A percentile compares a stretch with the other conserved stretches of the same genome.
Conservation (phyloP, 2,888 invertebrate genomes). For the Mactromeris polynyma region DNA sequence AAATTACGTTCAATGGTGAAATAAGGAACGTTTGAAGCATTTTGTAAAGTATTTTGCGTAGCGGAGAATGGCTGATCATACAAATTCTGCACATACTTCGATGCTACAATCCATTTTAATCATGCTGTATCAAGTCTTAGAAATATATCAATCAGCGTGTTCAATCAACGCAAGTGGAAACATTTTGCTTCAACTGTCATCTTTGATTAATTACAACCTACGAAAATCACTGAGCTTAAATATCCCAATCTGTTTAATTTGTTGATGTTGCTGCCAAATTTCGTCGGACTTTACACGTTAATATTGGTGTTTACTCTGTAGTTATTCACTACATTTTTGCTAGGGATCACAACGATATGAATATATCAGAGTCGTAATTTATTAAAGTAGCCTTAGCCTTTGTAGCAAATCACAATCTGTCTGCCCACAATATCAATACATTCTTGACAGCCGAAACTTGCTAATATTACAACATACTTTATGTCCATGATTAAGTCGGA, state of each 20-base stretch:
- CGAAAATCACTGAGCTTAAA: slow-evolving; percentile 29
- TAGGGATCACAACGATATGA: slow-evolving; percentile 14
- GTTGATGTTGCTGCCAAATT: slow-evolving; percentile 38
- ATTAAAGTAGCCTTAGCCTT: slow-evolving; percentile 33
- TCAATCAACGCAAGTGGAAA: slow-evolving; percentile 19
- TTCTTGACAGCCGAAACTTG: no score
- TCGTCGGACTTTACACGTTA: slow-evolving; percentile 7
- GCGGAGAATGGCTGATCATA: background rate
- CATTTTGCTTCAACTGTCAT: slow-evolving; percentile 19
- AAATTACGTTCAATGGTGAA: background rate
- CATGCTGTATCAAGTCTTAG: background rate
- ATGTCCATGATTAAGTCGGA: no score
- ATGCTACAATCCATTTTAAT: slow-evolving; percentile 8
- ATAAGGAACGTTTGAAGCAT: background rate
- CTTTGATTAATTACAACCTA: slow-evolving; percentile 38
- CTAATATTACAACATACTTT: no score
- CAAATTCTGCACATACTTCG: background rate
- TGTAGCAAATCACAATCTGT: slow-evolving; percentile 3
- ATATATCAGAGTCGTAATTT: slow-evolving; percentile 29
- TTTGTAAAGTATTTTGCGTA: no score
- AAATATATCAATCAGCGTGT: slow-evolving; percentile 19
- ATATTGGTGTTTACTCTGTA: background rate
- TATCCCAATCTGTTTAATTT: slow-evolving; percentile 46
- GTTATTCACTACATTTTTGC: slow-evolving; percentile 5
- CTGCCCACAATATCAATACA: slow-evolving; percentile 8